Base-by-base conservation (phyloP, 2,113 vertebrate genomes). In the Dasyornis broadbenti region DNA sequence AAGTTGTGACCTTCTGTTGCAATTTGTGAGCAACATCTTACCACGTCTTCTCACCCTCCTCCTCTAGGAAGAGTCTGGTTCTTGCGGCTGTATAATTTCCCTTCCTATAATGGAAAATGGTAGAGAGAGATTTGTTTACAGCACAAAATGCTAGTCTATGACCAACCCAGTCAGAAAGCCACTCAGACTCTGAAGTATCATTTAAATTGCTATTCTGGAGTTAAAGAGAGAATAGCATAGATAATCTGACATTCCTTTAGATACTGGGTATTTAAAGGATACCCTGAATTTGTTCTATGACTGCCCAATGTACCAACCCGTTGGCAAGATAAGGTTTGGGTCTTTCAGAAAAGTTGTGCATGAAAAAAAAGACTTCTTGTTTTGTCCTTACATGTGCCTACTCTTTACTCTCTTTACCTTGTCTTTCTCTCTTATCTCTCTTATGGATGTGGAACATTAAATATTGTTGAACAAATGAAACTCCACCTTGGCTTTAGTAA, bases 311-410 rank as follows among this genome's bases (percentile, higher is more conserved):
- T 35, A 22, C 27, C 15, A 72, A 42, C 7, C 8, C 7, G 40
- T 14, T 2, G 2, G 8, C 52, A 81, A 53, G 7, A 77, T 7
- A 66, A 6, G 1, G 13, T 59, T 66, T 59, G 0, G 1, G 3
- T 72, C 31, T 68, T 71, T 31, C 18, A 57, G 31, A 68, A 70
- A 63, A 61, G 5, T 14, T n/a, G 12, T 27, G 4, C 15, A 7
- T 63, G 7, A 13, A 44, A 66, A 82, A 82, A 47, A 30, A 12
- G 54, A 53, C 18, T 83, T 68, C 6, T 15, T 91, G 10, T 37
- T 70, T 80, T 82, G 22, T 73, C 47, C 27, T 64, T 83, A 26
- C 31, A n/a, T 30, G 12, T 57, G 7, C 13, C 20, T 57, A 27
- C 16, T 57, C 57, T 37, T 57, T 89, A n/a, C 27, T 47, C 9